Percentiles rank a stretch among this genome's conserved stretches.
These are phyloP conservation scores for Piliocolobus tephrosceles DNA, from an alignment of 2,113 vertebrate species.

Conservation along the genomic window DNA sequence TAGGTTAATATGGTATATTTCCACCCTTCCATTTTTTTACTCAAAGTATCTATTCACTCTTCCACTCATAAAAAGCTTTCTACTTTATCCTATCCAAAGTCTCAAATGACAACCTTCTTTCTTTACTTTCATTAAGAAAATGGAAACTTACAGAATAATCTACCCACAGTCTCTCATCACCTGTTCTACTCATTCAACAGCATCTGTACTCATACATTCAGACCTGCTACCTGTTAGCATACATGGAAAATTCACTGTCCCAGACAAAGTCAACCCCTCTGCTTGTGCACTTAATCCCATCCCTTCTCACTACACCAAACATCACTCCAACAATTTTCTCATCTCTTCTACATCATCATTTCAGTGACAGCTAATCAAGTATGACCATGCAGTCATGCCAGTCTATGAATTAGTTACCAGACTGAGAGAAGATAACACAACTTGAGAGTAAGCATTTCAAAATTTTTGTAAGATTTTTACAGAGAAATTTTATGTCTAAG, in stretches of 20 bases:
- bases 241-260: background rate
- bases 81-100: background rate
- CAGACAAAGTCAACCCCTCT: background rate
- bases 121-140: background rate
- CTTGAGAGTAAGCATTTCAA: background rate
- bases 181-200: background rate
- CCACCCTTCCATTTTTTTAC: background rate
- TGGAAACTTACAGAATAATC: background rate
- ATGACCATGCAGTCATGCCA: background rate
- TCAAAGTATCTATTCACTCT: background rate
- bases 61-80: background rate
- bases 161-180: background rate
- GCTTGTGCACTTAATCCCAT: background rate
- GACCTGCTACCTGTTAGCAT: background rate
- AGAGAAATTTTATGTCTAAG: background rate
- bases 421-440: background rate
- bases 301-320: background rate
- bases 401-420: background rate
- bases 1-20: background rate
- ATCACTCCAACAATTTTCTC: background rate
- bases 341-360: background rate
- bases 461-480: background rate
- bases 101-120: background rate
- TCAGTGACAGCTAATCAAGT: background rate
- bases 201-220: too few species aligned